Base-by-base conservation (phyloP, 2,113 vertebrate species). In the Pardalotus punctatus region DNA sequence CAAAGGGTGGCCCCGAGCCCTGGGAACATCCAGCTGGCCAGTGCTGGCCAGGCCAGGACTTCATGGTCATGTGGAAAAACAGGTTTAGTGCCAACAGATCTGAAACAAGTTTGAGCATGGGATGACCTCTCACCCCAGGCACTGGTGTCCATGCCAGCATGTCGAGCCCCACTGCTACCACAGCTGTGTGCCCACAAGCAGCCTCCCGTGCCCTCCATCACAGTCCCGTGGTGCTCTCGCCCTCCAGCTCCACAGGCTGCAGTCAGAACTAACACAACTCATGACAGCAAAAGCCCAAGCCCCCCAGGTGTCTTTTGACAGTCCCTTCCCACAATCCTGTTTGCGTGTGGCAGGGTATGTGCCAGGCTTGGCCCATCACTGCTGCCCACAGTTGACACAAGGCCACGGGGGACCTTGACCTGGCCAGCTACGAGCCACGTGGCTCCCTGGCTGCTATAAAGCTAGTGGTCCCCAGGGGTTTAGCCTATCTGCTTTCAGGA, bases 291-390 rank as follows among this genome's bases (percentile, higher is more conserved):
- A 6, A 66, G 28, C n/a, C 57, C 27, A 25, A 33, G 18, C 11
- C 4, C 15, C 18, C 6, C 60, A 19, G 74, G 16, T 81, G 74
- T 19, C n/a, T 60, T 71, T 54, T 2, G 4, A 50, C 62, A 70
- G 65, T 31, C 19, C 11, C 0, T 54, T 71, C 73, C 72, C 81
- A 66, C 0, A 0, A 24, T 25, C 14, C 5, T 4, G 2, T 28
- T 81, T 14, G 48, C 0, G 0, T 11, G 8, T 21, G 40, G 27
- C 23, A 56, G 2, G 1, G 17, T 3, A 16, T 24, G n/a, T 64
- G n/a, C 43, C 53, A 81, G 64, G 12, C 24, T 21, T 70, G 72
- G 43, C 58, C 35, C 0, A 0, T 31, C 57, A 62, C 50, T 4
- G 0, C 50, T 69, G 76, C 48, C 66, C 2, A 1, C 48, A 64